A percentile compares a stretch with the other conserved stretches of the same genome.
Evolutionary conservation across 2,888 invertebrate species (phyloP).

Genomic region (Ormyrus rosae): DNA sequence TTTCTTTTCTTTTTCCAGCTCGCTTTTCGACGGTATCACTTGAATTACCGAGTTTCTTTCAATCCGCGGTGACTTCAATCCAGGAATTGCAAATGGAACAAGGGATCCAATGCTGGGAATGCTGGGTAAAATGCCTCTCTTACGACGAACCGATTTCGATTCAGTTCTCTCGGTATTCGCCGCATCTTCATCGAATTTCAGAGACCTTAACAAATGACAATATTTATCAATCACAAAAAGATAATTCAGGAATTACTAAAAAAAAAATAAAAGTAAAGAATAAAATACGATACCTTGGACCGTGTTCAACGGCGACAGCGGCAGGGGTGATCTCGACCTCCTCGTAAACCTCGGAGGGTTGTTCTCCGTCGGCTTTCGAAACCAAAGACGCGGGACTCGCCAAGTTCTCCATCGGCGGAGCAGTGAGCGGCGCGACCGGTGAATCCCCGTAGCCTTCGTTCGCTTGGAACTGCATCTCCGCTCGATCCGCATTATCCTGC

Average conservation of each 20-base stretch:
- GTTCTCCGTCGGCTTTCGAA: slow-evolving; percentile 38
- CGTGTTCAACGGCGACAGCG: slow-evolving; percentile 75
- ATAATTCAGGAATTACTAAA: too few relatives aligned
- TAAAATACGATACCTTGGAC: slow-evolving; percentile 64
- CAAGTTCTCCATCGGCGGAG: background rate
- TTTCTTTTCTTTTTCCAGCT: slow-evolving; percentile 62
- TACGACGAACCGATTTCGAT: slow-evolving; percentile 13
- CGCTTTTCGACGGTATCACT: slow-evolving; percentile 69
- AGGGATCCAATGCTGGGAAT: slow-evolving; percentile 10
- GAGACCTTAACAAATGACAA: slow-evolving; percentile 58
- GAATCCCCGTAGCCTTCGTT: slow-evolving; percentile 40
- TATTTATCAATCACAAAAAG: too few relatives aligned
- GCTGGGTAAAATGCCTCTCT: slow-evolving; percentile 37
- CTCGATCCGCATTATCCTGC: slow-evolving; percentile 26
- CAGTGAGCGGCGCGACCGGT: background rate
- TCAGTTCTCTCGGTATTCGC: background rate
- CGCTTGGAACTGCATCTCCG: background rate
- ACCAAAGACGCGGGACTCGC: slow-evolving; percentile 40
- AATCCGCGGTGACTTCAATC: slow-evolving; percentile 12
- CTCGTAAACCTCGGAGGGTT: slow-evolving; percentile 64
- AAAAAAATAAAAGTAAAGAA: too few relatives aligned
- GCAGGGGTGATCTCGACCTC: slow-evolving; percentile 70
- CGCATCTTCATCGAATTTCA: slow-evolving; percentile 2
- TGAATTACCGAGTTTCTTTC: slow-evolving; percentile 68
- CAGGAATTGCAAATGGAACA: slow-evolving; percentile 5